Conservation (phyloP, 2,113 vertebrate genomes). For the Natator depressus region DNA sequence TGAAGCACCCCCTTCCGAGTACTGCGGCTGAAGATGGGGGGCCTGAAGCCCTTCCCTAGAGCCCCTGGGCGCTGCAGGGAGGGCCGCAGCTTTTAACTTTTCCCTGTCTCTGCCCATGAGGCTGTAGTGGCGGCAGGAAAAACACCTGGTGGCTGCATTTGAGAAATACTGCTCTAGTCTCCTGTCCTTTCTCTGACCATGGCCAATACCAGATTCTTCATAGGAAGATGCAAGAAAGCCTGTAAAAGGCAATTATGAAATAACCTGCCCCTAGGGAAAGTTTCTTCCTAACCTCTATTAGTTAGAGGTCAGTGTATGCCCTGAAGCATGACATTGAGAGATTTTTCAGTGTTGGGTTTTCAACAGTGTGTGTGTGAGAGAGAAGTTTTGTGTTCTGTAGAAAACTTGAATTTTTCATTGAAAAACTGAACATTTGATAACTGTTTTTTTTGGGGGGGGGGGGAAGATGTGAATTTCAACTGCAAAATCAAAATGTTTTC, state of each 20-base stretch:
- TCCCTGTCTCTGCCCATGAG: neutral
- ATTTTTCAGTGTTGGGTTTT: neutral
- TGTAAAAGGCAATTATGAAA: neutral
- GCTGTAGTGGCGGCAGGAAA: neutral
- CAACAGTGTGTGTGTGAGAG: neutral
- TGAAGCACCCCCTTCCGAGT: fast-evolving
- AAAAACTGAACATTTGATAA: neutral
- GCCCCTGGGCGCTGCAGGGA: neutral
- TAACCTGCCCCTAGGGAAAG: neutral
- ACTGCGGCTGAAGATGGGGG: neutral
- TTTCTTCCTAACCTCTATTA: neutral
- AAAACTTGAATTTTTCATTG: neutral
- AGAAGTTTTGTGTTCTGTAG: neutral
- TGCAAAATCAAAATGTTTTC: neutral
- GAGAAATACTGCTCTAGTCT: neutral
- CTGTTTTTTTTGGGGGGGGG: no score
- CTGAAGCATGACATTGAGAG: neutral
- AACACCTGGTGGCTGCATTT: neutral
- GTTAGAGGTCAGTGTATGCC: neutral
- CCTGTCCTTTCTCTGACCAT: neutral
- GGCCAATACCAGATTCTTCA: neutral
- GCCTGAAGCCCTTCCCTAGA: neutral
- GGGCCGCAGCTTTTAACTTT: fast-evolving
- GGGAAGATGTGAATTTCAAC: neutral
- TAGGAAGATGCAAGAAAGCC: neutral